These are phyloP conservation scores for Sebastes paucispinis DNA, from an alignment of 2,797 vertebrate genomes.

Conservation along the genomic window DNA sequence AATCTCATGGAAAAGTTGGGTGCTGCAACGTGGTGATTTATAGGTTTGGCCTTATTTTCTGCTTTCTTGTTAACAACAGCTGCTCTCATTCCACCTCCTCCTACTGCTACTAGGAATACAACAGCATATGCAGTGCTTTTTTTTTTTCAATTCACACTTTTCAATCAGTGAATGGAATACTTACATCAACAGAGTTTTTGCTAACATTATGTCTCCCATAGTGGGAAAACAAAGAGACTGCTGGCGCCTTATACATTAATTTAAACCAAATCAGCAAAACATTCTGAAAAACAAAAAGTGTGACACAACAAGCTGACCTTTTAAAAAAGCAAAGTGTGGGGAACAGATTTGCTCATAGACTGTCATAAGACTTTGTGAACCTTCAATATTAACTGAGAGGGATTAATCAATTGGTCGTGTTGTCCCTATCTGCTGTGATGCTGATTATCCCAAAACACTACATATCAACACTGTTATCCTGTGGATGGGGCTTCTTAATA, in stretches of 20 bases:
- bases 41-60: not conserved
- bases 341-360: not conserved
- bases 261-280: not conserved
- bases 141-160: not conserved
- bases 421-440: not conserved
- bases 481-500: not conserved
- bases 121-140: not conserved
- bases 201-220: not conserved
- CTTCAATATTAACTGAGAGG: not conserved
- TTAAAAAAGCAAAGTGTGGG: not conserved
- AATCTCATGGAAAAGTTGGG: slow-evolving; percentile 31
- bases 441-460: not conserved
- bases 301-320: not conserved
- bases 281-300: not conserved
- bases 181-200: not conserved
- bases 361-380: slow-evolving; percentile 29
- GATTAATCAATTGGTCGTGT: slow-evolving; percentile 17
- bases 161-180: not conserved
- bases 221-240: not conserved
- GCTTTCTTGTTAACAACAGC: not conserved
- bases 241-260: not conserved
- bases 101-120: not conserved
- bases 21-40: slow-evolving; percentile 12
- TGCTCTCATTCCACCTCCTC: not conserved
- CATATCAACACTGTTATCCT: not conserved